Conservation (phyloP, 1,140 invertebrate species). For the Drosophila rhopaloa region DNA sequence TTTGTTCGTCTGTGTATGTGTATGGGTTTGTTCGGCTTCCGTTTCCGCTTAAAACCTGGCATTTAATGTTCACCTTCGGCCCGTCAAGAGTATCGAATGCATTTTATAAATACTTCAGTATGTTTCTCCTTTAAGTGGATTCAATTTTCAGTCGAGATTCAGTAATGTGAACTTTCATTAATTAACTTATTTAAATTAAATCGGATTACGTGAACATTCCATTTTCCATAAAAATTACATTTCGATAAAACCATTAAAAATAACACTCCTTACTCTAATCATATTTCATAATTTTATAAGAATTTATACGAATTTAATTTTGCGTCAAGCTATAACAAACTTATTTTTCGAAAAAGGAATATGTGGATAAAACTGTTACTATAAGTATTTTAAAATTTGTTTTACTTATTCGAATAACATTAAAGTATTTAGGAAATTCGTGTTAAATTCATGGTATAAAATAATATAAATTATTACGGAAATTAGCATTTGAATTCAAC, state of each 20-base stretch:
- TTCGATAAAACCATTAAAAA: too few species aligned
- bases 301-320: too few species aligned
- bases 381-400: background rate
- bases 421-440: too few species aligned
- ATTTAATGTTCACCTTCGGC: constrained; percentile 26
- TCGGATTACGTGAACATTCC: background rate
- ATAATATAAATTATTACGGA: too few species aligned
- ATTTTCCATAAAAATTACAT: too few species aligned
- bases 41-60: constrained; percentile 20
- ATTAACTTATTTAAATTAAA: background rate
- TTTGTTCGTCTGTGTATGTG: constrained; percentile 32
- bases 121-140: constrained; percentile 12
- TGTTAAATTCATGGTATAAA: too few species aligned
- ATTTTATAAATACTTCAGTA: constrained; percentile 3
- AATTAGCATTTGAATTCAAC: too few species aligned
- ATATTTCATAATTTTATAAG: too few species aligned
- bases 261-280: too few species aligned
- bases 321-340: too few species aligned
- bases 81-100: constrained; percentile 21
- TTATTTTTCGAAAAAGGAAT: background rate
- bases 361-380: background rate
- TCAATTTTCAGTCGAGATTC: background rate
- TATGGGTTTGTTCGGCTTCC: constrained; percentile 36
- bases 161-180: background rate
- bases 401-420: too few species aligned